A percentile compares a stretch with the other conserved stretches of the same genome.
phyloP scores from a whole-genome alignment of 2,797 vertebrate species.

The Eulemur mongoz region DNA sequence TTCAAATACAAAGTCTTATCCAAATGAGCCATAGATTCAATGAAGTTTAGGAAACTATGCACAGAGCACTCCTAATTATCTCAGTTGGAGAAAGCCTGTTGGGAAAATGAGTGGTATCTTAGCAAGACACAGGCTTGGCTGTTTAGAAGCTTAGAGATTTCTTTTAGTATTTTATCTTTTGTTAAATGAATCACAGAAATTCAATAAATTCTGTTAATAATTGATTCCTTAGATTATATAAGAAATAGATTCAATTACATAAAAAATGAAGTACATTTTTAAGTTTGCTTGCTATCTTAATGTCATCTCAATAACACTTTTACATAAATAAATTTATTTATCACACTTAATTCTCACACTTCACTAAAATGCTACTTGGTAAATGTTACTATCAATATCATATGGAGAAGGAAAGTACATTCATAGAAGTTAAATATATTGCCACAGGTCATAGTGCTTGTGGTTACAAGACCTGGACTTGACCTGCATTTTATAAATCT shows the following conservation, averaged over 20 bases:
- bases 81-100: background rate
- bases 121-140: background rate
- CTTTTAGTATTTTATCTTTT: background rate
- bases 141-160: background rate
- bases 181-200: background rate
- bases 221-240: background rate
- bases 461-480: background rate
- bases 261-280: background rate
- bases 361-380: background rate
- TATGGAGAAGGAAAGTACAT: background rate
- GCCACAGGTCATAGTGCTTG: background rate
- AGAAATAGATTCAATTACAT: background rate
- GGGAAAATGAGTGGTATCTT: background rate
- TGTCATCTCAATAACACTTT: background rate
- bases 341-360: background rate
- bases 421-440: background rate
- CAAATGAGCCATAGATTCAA: background rate
- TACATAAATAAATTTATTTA: background rate
- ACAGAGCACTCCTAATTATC: background rate
- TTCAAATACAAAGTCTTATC: background rate
- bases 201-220: background rate
- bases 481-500: background rate
- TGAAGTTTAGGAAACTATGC: background rate
- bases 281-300: background rate
- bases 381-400: background rate